Evolutionary conservation across 2,888 invertebrate genomes (phyloP).

Genomic region (Clepsis dumicolana): DNA sequence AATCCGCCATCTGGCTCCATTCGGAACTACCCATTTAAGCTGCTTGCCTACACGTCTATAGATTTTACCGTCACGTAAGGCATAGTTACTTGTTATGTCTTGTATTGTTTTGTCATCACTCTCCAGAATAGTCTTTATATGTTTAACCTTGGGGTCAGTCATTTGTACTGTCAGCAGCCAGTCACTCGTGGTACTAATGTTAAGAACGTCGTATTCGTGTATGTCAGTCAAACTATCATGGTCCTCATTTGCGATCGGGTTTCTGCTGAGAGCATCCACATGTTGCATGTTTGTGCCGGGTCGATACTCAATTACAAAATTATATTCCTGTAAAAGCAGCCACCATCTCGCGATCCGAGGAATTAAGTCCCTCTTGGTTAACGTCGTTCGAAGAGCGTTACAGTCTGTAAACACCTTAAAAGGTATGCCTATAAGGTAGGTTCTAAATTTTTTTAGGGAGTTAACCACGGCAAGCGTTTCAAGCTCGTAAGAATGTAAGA

Average conservation of each 20-base stretch:
- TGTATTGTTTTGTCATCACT: neutral
- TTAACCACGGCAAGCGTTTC: constrained; percentile 16
- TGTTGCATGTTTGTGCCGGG: constrained; percentile 13
- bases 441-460: constrained; percentile 16
- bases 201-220: constrained; percentile 7
- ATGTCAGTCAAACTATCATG: neutral
- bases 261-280: too few species aligned
- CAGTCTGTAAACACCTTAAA: constrained; percentile 21
- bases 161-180: constrained; percentile 15
- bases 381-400: too few species aligned
- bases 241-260: neutral
- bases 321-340: constrained; percentile 16
- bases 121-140: constrained; percentile 3
- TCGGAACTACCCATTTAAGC: constrained; percentile 18
- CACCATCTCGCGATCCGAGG: constrained; percentile 22
- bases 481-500: constrained; percentile 12
- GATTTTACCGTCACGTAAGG: neutral
- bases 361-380: constrained; percentile 11
- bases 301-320: constrained; percentile 13
- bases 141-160: constrained; percentile 13
- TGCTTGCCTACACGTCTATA: constrained; percentile 7
- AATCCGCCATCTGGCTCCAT: constrained; percentile 11
- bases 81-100: constrained; percentile 8
- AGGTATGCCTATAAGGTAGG: constrained; percentile 7
- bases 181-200: constrained; percentile 4